Evolutionary conservation across 2,888 invertebrate genomes (phyloP), one percentile per base, ranked within the genome.

Genomic region (Heliconius ismenius): DNA sequence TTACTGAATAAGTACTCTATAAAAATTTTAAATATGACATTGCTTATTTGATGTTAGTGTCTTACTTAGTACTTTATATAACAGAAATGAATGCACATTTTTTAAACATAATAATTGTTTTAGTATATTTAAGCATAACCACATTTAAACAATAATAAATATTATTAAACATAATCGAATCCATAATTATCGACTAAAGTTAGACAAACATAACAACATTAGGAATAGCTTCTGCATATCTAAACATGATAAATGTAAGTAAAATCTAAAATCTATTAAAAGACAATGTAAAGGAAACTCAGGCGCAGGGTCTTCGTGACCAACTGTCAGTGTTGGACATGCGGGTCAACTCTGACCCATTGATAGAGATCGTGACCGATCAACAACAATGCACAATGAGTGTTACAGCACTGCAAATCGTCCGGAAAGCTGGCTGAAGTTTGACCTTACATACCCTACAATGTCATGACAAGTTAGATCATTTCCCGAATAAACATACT

Each of bases 301-400:
- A 76, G 68, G 60, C 76, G 76, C 67, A 67, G 67, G 24, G 24
- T 67, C 67, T 43, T 82, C 82, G 81, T 84, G 82, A 80, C 76
- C 80, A 80, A 80, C 82, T 84, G 83, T 83, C 83, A 84, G 84
- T 85, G 82, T 83, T 78, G 81, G 83, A 81, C 80, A 83, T 82
- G 80, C 70, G 76, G 83, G 84, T 86, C 86, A 87, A 85, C 85
- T 86, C 82, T 88, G 88, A 88, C 86, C 91, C 83, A 89, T 84
- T 89, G 89, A 88, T 86, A 86, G 86, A 84, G 86, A 86, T 91
- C 92, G 91, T 92, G 92, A 91, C 88, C 86, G 83, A 84, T 85
- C 84, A 79, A 84, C 84, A 85, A 89, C 89, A 91, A 91, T 90
- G 82, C 39, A 67, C 67, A 67, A 67, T 67, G 80, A 80, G 81